Percentiles rank a stretch among this genome's conserved stretches.
Evolutionary conservation across 2,113 vertebrate genomes (phyloP).

Genomic region (Chascanopsetta lugubris): DNA sequence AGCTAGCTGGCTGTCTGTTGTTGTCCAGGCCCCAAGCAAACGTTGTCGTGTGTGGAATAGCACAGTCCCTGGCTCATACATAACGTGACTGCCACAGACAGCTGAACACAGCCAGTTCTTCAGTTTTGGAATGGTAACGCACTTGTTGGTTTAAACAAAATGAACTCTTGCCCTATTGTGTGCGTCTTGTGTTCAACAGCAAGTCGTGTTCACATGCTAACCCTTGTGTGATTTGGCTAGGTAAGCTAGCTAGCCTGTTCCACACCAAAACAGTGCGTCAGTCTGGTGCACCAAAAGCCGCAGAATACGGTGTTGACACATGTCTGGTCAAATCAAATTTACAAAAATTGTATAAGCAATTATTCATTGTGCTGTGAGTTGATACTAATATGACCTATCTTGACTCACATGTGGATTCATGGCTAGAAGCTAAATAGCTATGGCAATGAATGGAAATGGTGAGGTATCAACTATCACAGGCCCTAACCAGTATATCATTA

Average conservation of each 20-base stretch:
- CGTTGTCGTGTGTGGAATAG: not conserved
- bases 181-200: not conserved
- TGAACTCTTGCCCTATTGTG: not conserved
- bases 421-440: conserved; percentile 5
- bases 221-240: not conserved
- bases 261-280: not conserved
- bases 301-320: not conserved
- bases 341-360: not conserved
- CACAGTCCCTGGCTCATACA: not conserved
- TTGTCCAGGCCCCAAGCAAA: not conserved
- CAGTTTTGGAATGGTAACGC: too few relatives aligned
- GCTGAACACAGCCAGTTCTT: not conserved
- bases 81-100: not conserved
- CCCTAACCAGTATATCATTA: not conserved
- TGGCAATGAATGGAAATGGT: not conserved
- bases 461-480: not conserved
- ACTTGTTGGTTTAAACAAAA: too few relatives aligned
- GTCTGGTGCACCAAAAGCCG: not conserved
- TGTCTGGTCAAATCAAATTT: not conserved
- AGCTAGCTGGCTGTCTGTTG: not conserved
- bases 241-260: not conserved
- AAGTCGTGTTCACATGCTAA: not conserved
- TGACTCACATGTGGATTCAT: not conserved
- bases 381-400: not conserved
- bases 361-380: not conserved